Conservation (phyloP, 2,888 invertebrate species). For the Ormyrus thymus region DNA sequence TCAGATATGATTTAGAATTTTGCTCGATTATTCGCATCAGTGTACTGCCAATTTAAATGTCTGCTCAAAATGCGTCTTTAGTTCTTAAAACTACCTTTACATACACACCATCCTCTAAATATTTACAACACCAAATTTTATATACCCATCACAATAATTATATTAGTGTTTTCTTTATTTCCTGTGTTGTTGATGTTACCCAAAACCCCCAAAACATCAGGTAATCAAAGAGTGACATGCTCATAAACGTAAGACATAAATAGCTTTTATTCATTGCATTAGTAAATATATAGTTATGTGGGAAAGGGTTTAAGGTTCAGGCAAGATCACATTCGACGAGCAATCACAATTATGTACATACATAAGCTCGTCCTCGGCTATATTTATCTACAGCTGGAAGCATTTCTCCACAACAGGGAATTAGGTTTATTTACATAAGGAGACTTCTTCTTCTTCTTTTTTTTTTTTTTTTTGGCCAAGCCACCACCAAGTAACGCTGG, state of each 20-base stretch:
- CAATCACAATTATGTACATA: constrained; percentile 47
- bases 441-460: not conserved
- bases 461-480: not conserved
- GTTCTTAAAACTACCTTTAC: not conserved
- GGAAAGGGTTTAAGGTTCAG: not conserved
- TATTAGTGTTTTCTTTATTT: no score
- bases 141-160: not conserved
- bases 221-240: constrained; percentile 35
- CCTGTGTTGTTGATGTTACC: no score
- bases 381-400: constrained; percentile 8
- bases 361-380: constrained; percentile 25
- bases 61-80: not conserved
- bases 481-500: not conserved
- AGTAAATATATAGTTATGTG: constrained; percentile 33
- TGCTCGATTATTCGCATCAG: not conserved
- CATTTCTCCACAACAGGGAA: not conserved
- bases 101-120: not conserved
- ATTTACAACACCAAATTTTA: not conserved
- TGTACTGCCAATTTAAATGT: not conserved
- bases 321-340: constrained; percentile 14
- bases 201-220: constrained; percentile 13
- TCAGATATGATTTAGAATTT: no score
- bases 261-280: constrained; percentile 52
- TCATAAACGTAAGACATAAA: constrained; percentile 30
- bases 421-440: constrained; percentile 48